These are phyloP conservation scores for Chrysocyon brachyurus DNA, from an alignment of 2,797 vertebrate species.

Conservation along the genomic window DNA sequence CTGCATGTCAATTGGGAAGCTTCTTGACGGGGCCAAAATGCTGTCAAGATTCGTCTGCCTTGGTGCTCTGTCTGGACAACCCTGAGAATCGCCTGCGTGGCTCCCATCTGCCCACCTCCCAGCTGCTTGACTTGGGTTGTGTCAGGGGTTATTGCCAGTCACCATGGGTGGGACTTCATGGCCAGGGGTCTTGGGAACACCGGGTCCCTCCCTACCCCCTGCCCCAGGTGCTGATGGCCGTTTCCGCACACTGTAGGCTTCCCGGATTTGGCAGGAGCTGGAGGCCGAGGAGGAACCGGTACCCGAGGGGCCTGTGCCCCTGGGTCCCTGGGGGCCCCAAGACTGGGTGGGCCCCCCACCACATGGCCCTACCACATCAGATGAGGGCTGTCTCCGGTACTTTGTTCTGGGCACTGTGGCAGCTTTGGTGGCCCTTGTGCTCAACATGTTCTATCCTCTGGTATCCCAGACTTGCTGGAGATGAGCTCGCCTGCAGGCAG, in stretches of 20 bases:
- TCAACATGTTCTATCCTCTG: constrained; percentile 95
- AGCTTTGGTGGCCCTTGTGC: constrained; percentile 94
- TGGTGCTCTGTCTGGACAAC: neutral
- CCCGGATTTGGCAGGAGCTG: constrained; percentile 99
- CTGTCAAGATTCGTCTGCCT: neutral
- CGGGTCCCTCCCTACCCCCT: constrained; percentile 82
- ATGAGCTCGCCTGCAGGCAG: constrained; percentile 84
- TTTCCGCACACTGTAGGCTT: constrained; percentile 99
- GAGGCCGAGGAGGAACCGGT: constrained; percentile 95
- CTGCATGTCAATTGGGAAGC: constrained; percentile 74
- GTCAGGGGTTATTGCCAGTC: neutral
- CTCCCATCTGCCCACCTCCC: neutral
- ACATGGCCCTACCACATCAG: constrained; percentile 90
- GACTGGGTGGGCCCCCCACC: constrained; percentile 83
- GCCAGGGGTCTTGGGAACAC: constrained; percentile 64
- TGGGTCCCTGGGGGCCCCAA: constrained; percentile 86
- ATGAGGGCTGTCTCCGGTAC: constrained; percentile 94
- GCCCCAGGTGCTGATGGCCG: constrained; percentile 93
- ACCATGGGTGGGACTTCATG: constrained; percentile 63
- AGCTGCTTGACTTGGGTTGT: constrained; percentile 9
- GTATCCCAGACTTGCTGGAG: constrained; percentile 92
- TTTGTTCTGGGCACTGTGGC: constrained; percentile 95
- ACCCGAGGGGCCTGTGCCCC: constrained; percentile 84
- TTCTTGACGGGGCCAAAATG: neutral
- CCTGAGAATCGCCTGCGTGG: neutral